Evolutionary conservation across 2,888 invertebrate genomes (phyloP).

Genomic region (Agrenia bidenticulata): DNA sequence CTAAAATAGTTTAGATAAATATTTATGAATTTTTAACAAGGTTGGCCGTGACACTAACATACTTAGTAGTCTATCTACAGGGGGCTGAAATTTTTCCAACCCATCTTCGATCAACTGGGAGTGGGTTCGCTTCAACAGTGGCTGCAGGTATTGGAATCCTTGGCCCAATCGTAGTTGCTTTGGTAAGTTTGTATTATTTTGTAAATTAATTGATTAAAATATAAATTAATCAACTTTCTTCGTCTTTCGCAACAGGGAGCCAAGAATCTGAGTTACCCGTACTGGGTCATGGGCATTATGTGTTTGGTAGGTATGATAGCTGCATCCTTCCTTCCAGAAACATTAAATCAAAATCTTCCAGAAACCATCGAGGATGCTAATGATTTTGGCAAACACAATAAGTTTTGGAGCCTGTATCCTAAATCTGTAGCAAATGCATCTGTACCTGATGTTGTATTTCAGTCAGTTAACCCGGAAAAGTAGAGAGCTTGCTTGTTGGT

Average conservation of each 20-base stretch:
- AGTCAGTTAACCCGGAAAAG: too few relatives aligned
- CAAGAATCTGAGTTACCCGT: constrained; percentile 42
- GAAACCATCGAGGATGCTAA: constrained; percentile 66
- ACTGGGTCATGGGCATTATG: constrained; percentile 36
- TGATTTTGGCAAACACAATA: constrained; percentile 60
- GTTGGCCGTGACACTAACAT: constrained; percentile 59
- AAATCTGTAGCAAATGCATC: constrained; percentile 24
- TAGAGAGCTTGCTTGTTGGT: too few relatives aligned
- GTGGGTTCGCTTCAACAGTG: constrained; percentile 63
- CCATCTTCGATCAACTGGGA: constrained; percentile 66
- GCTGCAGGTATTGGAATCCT: constrained; percentile 61
- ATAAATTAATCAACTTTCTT: not conserved
- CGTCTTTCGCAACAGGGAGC: constrained; percentile 19
- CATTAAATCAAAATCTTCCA: constrained; percentile 64
- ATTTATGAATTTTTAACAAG: constrained; percentile 17
- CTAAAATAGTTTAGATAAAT: constrained; percentile 4
- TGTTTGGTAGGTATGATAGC: constrained; percentile 34
- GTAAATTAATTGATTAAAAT: not conserved
- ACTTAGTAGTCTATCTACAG: constrained; percentile 61
- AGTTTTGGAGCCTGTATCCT: constrained; percentile 51
- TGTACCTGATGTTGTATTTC: too few relatives aligned
- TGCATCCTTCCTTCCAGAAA: constrained; percentile 64
- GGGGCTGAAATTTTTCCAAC: constrained; percentile 67
- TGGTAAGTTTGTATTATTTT: too few relatives aligned
- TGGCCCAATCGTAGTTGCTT: constrained; percentile 64